phyloP scores from a whole-genome alignment of 2,113 vertebrate species.

The Australoheros scitulus region DNA sequence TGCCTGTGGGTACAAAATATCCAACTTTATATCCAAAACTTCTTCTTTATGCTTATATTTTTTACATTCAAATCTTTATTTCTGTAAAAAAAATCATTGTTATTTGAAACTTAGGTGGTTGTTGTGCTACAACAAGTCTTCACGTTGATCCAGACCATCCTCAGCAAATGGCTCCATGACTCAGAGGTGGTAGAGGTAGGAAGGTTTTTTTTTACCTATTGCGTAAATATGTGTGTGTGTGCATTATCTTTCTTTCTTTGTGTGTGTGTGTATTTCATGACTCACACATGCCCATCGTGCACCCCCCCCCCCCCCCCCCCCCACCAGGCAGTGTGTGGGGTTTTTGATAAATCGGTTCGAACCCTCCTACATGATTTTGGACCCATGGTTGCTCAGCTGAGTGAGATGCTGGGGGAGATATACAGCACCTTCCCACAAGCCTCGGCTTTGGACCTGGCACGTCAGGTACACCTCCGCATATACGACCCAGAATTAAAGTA shows the following conservation, averaged over 20 bases:
- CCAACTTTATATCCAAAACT: neutral
- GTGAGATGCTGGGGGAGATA: constrained; percentile 96
- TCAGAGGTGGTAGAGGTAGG: constrained; percentile 95
- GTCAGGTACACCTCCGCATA: constrained; percentile 82
- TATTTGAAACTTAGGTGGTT: constrained; percentile 82
- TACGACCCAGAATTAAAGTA: neutral
- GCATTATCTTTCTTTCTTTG: neutral
- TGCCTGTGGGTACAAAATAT: neutral
- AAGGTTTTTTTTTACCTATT: neutral
- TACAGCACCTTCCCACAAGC: constrained; percentile 93
- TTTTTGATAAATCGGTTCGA: constrained; percentile 96
- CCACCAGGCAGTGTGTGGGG: constrained; percentile 89
- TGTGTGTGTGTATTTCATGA: neutral
- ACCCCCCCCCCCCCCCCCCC: neutral
- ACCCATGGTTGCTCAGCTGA: constrained; percentile 93
- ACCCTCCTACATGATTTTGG: constrained; percentile 93
- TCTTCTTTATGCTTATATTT: neutral
- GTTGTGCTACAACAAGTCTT: constrained; percentile 95
- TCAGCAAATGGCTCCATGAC: constrained; percentile 95
- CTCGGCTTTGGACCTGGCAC: constrained; percentile 91
- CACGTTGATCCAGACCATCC: constrained; percentile 91
- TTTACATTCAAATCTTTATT: neutral
- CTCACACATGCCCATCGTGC: constrained; percentile 3
- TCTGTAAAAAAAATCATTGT: neutral
- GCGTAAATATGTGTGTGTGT: neutral